Percentiles rank a stretch among this genome's conserved stretches.
phyloP scores from a whole-genome alignment of 1,140 invertebrate species.

The Aphis gossypii region DNA sequence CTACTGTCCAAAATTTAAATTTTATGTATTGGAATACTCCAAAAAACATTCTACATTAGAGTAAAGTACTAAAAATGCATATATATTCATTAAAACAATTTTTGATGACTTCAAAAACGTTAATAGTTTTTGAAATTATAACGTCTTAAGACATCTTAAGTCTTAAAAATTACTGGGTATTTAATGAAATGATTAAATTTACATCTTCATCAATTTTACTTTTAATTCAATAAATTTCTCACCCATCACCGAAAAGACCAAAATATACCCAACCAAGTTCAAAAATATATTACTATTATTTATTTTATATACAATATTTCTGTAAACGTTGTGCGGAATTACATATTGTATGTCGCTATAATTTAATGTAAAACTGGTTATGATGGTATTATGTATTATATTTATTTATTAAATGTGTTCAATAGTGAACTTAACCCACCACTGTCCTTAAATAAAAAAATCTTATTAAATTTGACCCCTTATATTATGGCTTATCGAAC shows the following conservation, averaged over 20 bases:
- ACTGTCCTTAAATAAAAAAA: neutral
- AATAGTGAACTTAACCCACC: neutral
- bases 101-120: neutral
- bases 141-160: neutral
- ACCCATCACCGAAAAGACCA: neutral
- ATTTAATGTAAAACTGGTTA: neutral
- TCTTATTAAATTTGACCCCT: neutral
- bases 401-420: neutral
- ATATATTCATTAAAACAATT: neutral
- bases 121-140: neutral
- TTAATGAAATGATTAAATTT: neutral
- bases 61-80: neutral
- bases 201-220: neutral
- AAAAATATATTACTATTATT: neutral
- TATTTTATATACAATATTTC: neutral
- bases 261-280: neutral
- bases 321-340: neutral
- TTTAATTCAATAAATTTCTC: neutral
- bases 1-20: neutral
- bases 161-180: neutral
- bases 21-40: neutral
- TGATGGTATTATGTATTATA: neutral
- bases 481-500: neutral
- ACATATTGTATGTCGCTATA: neutral
- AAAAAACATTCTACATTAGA: neutral